Base-by-base conservation (phyloP, 2,797 vertebrate species). In the Orestias chungarensis region DNA sequence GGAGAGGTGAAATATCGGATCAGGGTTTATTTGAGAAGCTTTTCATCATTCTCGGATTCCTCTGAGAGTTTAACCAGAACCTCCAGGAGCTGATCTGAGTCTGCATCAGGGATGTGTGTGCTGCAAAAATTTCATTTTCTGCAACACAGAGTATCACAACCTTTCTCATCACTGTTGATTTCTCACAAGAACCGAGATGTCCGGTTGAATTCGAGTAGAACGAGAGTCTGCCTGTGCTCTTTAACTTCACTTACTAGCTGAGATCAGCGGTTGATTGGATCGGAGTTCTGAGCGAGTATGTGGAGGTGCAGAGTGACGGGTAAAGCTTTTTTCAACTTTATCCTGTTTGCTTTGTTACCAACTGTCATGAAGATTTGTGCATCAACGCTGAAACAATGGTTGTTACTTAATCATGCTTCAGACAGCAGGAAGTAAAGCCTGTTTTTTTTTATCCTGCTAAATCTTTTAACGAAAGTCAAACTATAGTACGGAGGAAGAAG, bases 101-200 rank as follows among this genome's bases (percentile, higher is more conserved):
- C 71, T 77, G 23, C 73, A 65, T 79, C 64, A 2, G 29, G 46
- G 18, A 17, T 0, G 4, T 20, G 6, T 0, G 52, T 18, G 52
- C 29, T 18, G n/a, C 50, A 15, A 33, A 17, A 81, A 73, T 79
- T 77, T 66, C 61, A 80, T 88, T 89, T 86, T 82, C 81, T 80
- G 84, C 10, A 0, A 79, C 73, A 68, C 17, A 57, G 82, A 76
- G n/a, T n/a, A n/a, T 88, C 66, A 57, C 64, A 68, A 89, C 78
- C 1, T 72, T 75, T 59, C 61, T 71, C 62, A 18, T 79, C 70
- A 69, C 64, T 71, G 82, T 82, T 84, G 70, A 69, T 76, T 75
- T 77, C 81, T 70, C 74, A n/a, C 70, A 3, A 50, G 75, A 64
- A 73, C 68, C 74, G 66, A 65, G 33, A 44, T n/a, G 38, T 59